Evolutionary conservation across 2,797 vertebrate species (phyloP).

Genomic region (Anniella stebbinsi): DNA sequence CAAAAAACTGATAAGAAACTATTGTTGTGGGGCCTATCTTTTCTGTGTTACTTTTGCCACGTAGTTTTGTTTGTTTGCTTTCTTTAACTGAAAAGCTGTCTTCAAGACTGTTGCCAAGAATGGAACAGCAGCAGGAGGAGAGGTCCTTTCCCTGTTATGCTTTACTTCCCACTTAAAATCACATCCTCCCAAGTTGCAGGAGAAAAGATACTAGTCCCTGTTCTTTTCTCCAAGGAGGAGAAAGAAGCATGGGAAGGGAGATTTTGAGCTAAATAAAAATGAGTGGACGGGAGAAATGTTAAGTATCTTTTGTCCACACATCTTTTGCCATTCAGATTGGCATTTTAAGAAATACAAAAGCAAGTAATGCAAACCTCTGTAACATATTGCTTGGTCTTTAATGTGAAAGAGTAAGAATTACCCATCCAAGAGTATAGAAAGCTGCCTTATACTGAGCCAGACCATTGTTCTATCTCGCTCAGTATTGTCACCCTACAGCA

Average conservation of each 20-base stretch:
- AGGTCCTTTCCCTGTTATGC: too few species aligned
- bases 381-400: not conserved
- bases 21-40: not conserved
- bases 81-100: not conserved
- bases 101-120: too few species aligned
- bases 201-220: too few species aligned
- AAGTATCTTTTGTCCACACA: not conserved
- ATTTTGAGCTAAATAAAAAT: not conserved
- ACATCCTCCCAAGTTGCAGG: too few species aligned
- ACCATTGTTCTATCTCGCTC: too few species aligned
- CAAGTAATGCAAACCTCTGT: not conserved
- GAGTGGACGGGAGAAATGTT: not conserved
- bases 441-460: not conserved
- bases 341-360: too few species aligned
- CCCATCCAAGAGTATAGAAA: not conserved
- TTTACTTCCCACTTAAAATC: too few species aligned
- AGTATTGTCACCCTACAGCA: not conserved
- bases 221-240: not conserved
- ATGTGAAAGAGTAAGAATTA: not conserved
- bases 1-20: not conserved
- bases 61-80: too few species aligned
- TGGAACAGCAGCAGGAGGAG: too few species aligned
- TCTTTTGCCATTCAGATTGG: not conserved
- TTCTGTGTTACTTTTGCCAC: not conserved
- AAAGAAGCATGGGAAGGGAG: not conserved